A percentile compares a stretch with the other conserved stretches of the same genome.
These are phyloP conservation scores for Esox niger DNA, from an alignment of 2,113 vertebrate genomes.

Conservation along the genomic window DNA sequence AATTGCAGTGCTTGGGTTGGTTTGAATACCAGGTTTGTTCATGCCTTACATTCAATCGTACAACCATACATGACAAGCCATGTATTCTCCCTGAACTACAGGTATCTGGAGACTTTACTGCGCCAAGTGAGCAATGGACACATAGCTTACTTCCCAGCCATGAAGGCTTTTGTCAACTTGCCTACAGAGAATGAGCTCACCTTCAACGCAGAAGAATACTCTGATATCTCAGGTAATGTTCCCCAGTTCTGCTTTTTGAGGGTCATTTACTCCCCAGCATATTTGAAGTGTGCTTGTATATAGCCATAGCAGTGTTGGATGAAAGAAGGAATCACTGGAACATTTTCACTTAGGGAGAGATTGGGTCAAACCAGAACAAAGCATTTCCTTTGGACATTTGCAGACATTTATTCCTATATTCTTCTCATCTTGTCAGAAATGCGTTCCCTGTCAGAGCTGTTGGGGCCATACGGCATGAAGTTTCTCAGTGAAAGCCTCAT, in stretches of 20 bases:
- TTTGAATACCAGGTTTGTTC: too few species aligned
- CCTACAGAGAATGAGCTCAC: slow-evolving; percentile 97
- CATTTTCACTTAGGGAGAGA: too few species aligned
- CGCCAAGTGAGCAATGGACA: slow-evolving; percentile 98
- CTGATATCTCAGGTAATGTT: slow-evolving; percentile 91
- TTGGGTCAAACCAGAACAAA: too few species aligned
- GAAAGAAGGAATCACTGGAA: too few species aligned
- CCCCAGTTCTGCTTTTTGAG: neutral
- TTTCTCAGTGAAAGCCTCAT: slow-evolving; percentile 98
- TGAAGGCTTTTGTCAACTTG: slow-evolving; percentile 98
- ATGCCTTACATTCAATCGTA: too few species aligned
- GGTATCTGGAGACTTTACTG: slow-evolving; percentile 97
- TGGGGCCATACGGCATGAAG: slow-evolving; percentile 98
- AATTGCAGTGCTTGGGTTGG: too few species aligned
- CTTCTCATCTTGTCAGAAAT: slow-evolving; percentile 77
- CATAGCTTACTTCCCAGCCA: slow-evolving; percentile 98
- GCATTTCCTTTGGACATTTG: too few species aligned
- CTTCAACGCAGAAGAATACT: slow-evolving; percentile 98
- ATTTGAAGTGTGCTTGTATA: too few species aligned
- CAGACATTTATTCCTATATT: too few species aligned
- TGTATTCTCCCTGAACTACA: slow-evolving; percentile 45
- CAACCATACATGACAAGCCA: neutral
- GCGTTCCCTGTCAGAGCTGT: slow-evolving; percentile 94
- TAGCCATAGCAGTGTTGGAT: too few species aligned
- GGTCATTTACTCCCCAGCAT: too few species aligned